Base-by-base conservation (phyloP, 2,888 invertebrate species). In the Lasioglossum morio region DNA sequence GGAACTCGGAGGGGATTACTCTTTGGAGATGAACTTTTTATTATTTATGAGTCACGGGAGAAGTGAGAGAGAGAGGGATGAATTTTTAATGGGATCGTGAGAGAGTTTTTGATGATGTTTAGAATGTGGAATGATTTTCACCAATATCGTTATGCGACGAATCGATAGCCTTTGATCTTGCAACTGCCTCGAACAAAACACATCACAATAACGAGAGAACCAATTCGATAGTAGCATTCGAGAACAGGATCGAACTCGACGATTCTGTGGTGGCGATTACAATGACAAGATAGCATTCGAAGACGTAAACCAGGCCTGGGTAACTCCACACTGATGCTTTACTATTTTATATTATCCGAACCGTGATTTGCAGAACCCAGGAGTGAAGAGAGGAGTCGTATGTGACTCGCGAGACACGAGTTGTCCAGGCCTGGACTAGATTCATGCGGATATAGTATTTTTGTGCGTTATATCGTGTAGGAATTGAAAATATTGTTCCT, bases 141-240 rank as follows among this genome's bases (percentile, higher is more conserved):
- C 27, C 23, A 30, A 16, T 16, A 37, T 70, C 77, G 43, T 34
- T 81, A n/a, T 34, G 27, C 4, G 19, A 23, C 19, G 40, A 19
- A 57, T 43, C 4, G 16, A 76, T 40, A 23, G 37, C 73, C 63
- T 46, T 46, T 60, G 57, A 69, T 40, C 27, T 82, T 37, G 34
- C 23, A 57, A 46, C 53, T 14, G 70, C 46, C 53, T 43, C 27
- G 53, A 23, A 43, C 30, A 19, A 72, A 19, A 72, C 30, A 19
- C 48, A 82, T 60, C 60, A 40, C 34, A 48, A 60, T 73, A 70
- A 53, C 19, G 27, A 72, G 14, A n/a, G 76, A 77, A 84, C 82
- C 82, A 82, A 77, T 82, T 66, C 46, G 57, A 72, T 40, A 16
- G 37, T 69, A 69, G 73, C 63, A n/a, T 19, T 34, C 57, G 12